Conservation (phyloP, 2,888 invertebrate genomes). For the Stenodera caucasica region DNA sequence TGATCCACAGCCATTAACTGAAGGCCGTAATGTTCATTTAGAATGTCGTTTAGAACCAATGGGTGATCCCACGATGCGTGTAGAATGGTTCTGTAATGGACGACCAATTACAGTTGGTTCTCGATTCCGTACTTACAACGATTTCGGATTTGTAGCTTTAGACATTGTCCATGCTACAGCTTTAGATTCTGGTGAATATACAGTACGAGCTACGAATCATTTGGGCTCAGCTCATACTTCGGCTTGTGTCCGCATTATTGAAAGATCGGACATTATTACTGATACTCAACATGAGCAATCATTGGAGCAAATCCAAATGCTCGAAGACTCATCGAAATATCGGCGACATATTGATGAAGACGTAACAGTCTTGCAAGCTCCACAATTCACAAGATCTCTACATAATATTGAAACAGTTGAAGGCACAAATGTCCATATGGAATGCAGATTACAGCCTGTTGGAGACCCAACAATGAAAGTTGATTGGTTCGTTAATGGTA, state of each 20-base stretch:
- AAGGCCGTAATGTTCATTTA: slow-evolving; percentile 87
- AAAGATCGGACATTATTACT: slow-evolving; percentile 78
- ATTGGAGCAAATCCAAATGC: slow-evolving; percentile 85
- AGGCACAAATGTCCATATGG: slow-evolving; percentile 88
- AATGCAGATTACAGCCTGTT: slow-evolving; percentile 87
- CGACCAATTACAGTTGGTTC: slow-evolving; percentile 85
- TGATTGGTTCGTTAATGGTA: slow-evolving; percentile 96
- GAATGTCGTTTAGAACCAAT: slow-evolving; percentile 92
- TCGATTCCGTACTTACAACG: slow-evolving; percentile 92
- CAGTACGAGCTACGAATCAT: slow-evolving; percentile 89
- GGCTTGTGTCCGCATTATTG: slow-evolving; percentile 84
- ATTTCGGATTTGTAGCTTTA: slow-evolving; percentile 95
- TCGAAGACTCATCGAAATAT: slow-evolving; percentile 78
- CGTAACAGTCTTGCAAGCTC: slow-evolving; percentile 80
- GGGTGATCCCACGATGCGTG: slow-evolving; percentile 94
- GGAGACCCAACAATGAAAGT: slow-evolving; percentile 91
- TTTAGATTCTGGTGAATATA: slow-evolving; percentile 95
- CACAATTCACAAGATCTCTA: slow-evolving; percentile 82
- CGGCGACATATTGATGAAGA: slow-evolving; percentile 76
- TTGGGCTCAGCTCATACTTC: slow-evolving; percentile 91
- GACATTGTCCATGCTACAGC: slow-evolving; percentile 93
- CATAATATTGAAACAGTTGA: slow-evolving; percentile 90
- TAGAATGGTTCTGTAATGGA: slow-evolving; percentile 96
- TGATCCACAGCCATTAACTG: slow-evolving; percentile 81
- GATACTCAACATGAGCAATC: slow-evolving; percentile 93